These are phyloP conservation scores for Scarus forsteni DNA, from an alignment of 2,797 vertebrate species.

Conservation along the genomic window DNA sequence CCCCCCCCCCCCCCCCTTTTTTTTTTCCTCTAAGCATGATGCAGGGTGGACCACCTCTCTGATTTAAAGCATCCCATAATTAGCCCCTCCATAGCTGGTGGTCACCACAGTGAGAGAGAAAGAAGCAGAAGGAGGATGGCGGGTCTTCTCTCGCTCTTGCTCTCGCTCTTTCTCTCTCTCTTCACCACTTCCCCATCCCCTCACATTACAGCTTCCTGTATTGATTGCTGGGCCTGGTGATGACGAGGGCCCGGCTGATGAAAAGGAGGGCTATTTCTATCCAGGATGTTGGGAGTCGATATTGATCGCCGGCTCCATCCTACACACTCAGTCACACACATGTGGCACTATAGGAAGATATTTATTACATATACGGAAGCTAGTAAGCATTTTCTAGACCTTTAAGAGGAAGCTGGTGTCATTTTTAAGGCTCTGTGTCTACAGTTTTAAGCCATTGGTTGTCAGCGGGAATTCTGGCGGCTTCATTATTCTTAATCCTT, in stretches of 20 bases:
- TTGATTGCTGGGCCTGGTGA: conserved; percentile 76
- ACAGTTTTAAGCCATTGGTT: conserved; percentile 7
- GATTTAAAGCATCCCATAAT: conserved; percentile 77
- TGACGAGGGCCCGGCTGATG: conserved; percentile 74
- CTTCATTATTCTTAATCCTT: no score
- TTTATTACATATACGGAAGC: conserved; percentile 61
- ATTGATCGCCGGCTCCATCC: conserved; percentile 73
- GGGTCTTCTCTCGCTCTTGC: conserved; percentile 50
- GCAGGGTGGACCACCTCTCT: conserved; percentile 49
- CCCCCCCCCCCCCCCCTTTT: not conserved
- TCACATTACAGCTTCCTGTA: conserved; percentile 81
- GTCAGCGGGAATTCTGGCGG: no score
- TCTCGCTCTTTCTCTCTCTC: conserved; percentile 33
- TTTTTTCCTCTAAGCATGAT: conserved; percentile 23
- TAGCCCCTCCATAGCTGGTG: conserved; percentile 64
- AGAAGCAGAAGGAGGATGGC: conserved; percentile 45
- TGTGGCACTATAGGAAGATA: conserved; percentile 43
- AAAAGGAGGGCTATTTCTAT: conserved; percentile 81
- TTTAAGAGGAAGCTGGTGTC: conserved; percentile 31
- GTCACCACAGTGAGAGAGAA: conserved; percentile 46
- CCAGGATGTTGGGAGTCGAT: conserved; percentile 70
- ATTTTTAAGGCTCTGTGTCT: conserved; percentile 39
- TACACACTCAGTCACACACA: conserved; percentile 44
- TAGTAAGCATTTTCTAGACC: conserved; percentile 35
- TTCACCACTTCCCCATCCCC: conserved; percentile 58